Percentiles rank a stretch among this genome's conserved stretches.
These are phyloP conservation scores for Nautilus pompilius DNA, from an alignment of 1,140 invertebrate species.

Conservation along the genomic window DNA sequence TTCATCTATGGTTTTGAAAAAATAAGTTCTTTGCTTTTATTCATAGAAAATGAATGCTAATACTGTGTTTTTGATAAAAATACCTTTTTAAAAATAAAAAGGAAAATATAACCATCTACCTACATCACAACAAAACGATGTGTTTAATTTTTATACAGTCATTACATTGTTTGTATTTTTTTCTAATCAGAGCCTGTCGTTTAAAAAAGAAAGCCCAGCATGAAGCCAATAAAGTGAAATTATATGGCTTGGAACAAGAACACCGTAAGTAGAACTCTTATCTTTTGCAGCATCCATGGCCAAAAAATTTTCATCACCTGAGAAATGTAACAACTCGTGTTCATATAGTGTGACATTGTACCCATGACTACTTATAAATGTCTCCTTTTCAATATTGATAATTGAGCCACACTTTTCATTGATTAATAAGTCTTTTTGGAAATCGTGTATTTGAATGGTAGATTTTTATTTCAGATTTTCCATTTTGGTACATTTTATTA, in stretches of 20 bases:
- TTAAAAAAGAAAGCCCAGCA: conserved; percentile 57
- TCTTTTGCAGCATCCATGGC: neutral
- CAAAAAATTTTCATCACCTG: neutral
- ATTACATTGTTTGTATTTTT: conserved; percentile 1
- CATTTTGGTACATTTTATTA: too few relatives aligned
- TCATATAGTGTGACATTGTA: neutral
- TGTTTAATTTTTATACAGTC: too few relatives aligned
- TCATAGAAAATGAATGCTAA: too few relatives aligned
- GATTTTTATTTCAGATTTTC: too few relatives aligned
- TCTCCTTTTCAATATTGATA: too few relatives aligned
- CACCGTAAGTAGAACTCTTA: conserved; percentile 71
- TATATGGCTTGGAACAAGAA: conserved; percentile 88
- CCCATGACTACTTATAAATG: neutral
- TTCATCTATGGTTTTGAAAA: too few relatives aligned
- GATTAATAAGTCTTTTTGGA: too few relatives aligned
- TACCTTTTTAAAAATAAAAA: neutral
- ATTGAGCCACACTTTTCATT: too few relatives aligned
- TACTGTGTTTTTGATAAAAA: too few relatives aligned
- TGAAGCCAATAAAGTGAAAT: conserved; percentile 68
- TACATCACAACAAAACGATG: too few relatives aligned
- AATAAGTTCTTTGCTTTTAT: too few relatives aligned
- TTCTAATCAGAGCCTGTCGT: conserved; percentile 73
- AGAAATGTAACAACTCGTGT: neutral
- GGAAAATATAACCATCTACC: neutral
- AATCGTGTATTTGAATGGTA: too few relatives aligned